Conservation (phyloP, 2,113 vertebrate species). For the Nicator chloris region DNA sequence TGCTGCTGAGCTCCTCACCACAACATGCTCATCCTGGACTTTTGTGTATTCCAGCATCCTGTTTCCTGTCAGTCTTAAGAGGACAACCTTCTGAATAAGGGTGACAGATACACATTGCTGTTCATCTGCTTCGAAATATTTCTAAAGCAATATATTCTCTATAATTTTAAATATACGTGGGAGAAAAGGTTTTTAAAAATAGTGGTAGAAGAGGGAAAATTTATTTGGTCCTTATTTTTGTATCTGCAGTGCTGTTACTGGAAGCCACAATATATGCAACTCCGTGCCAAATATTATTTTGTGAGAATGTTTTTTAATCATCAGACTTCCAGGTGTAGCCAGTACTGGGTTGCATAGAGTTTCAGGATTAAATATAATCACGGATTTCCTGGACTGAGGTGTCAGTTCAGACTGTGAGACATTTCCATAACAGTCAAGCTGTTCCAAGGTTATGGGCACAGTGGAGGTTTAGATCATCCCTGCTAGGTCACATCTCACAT, state of each 20-base stretch:
- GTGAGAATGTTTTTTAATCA: neutral
- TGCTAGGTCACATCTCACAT: conserved; percentile 18
- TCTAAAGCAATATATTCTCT: neutral
- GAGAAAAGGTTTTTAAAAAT: neutral
- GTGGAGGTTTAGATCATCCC: conserved; percentile 24
- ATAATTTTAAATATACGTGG: neutral
- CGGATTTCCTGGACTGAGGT: neutral
- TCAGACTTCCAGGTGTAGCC: neutral
- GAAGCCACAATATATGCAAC: neutral
- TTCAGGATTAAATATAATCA: conserved; percentile 10
- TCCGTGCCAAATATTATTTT: neutral
- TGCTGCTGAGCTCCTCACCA: neutral
- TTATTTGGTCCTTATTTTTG: neutral
- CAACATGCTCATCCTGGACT: neutral
- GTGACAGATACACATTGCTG: neutral
- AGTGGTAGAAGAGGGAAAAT: neutral
- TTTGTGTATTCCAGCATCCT: neutral
- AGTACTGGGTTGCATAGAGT: neutral
- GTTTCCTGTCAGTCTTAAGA: neutral
- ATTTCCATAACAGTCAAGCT: conserved; percentile 2
- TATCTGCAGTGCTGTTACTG: neutral
- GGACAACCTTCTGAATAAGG: neutral
- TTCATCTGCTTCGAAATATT: neutral
- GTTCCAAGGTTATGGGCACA: neutral
- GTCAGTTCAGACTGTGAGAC: neutral